A percentile compares a stretch with the other conserved stretches of the same genome.
phyloP scores from a whole-genome alignment of 1,140 invertebrate species.

The Nilaparvata lugens region DNA sequence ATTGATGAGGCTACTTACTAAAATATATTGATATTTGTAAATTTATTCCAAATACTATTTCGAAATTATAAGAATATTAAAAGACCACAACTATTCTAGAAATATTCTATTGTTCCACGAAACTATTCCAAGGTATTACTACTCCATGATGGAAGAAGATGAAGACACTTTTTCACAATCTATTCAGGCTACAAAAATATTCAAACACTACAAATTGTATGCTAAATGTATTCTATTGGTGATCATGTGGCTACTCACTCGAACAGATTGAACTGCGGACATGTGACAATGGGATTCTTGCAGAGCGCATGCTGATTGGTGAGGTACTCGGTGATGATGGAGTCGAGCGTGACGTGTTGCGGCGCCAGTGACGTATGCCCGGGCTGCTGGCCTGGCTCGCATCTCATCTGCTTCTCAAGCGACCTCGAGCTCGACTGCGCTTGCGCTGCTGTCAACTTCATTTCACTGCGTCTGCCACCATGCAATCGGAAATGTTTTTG shows the following conservation, averaged over 20 bases:
- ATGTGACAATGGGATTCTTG: conserved; percentile 85
- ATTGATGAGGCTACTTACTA: no score
- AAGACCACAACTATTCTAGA: no score
- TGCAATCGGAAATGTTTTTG: no score
- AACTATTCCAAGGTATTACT: no score
- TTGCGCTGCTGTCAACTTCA: not conserved
- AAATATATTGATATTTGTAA: no score
- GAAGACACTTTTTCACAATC: conserved; percentile 5
- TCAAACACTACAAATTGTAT: conserved; percentile 9
- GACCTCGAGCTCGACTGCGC: conserved; percentile 32
- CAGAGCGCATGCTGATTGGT: conserved; percentile 91
- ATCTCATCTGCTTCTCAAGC: conserved; percentile 56
- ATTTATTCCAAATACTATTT: no score
- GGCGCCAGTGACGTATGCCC: not conserved
- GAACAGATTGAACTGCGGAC: conserved; percentile 82
- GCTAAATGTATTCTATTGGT: no score
- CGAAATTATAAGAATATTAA: no score
- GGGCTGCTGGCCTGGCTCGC: not conserved
- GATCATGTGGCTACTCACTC: conserved; percentile 46
- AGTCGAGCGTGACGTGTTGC: conserved; percentile 61
- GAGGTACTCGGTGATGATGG: conserved; percentile 91
- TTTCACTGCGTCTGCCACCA: conserved; percentile 5
- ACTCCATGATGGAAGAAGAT: not conserved
- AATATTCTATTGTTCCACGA: no score
- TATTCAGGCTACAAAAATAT: not conserved